Conservation (phyloP, 2,113 vertebrate species). For the Seriola quinqueradiata region DNA sequence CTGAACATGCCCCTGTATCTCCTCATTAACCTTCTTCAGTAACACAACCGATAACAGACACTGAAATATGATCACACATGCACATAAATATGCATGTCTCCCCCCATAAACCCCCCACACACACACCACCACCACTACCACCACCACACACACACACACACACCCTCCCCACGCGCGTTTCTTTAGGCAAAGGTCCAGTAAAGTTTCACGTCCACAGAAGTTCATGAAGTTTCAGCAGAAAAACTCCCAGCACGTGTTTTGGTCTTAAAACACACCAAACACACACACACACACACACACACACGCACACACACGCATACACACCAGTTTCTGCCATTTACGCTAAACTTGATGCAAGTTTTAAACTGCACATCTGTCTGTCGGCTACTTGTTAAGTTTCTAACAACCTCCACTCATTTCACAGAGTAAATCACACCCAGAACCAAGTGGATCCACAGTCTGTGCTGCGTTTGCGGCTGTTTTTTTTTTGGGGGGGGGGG, state of each 20-base stretch:
- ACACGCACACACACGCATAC: too few relatives aligned
- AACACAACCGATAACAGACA: constrained; percentile 72
- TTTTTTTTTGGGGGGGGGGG: too few relatives aligned
- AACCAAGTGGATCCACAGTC: background rate
- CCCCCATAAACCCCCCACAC: background rate
- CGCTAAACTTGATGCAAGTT: constrained; percentile 41
- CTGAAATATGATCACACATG: constrained; percentile 78
- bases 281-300: too few relatives aligned
- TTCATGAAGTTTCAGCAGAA: constrained; percentile 56
- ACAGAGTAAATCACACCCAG: constrained; percentile 36
- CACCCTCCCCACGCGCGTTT: constrained; percentile 41
- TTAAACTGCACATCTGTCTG: constrained; percentile 51
- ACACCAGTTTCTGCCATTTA: background rate
- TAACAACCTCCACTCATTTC: constrained; percentile 40
- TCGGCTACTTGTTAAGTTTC: constrained; percentile 33
- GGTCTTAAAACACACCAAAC: background rate
- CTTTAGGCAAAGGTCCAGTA: constrained; percentile 62
- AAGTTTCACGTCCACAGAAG: constrained; percentile 51
- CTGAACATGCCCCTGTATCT: constrained; percentile 3
- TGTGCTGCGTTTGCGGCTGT: constrained; percentile 1
- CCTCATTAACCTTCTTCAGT: constrained; percentile 10
- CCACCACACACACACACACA: background rate
- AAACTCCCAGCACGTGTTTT: constrained; percentile 26
- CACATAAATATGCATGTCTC: constrained; percentile 63
- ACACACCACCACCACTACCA: background rate